Conservation (phyloP, 2,113 vertebrate genomes). For the Bubo scandiacus region DNA sequence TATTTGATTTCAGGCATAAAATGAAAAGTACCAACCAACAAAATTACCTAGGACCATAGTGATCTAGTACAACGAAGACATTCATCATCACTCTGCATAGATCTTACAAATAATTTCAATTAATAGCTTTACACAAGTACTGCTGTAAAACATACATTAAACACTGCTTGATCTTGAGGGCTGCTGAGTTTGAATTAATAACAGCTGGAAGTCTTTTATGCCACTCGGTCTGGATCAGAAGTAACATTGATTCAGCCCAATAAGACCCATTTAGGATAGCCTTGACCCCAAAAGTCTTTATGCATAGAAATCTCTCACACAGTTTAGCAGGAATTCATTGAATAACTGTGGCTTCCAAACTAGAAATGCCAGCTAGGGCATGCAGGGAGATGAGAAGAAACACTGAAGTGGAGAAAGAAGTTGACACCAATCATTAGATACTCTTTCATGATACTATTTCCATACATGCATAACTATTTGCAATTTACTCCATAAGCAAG, state of each 20-base stretch:
- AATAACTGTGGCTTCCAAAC: neutral
- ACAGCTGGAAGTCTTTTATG: neutral
- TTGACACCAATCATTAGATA: neutral
- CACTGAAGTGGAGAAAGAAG: neutral
- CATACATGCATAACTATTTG: neutral
- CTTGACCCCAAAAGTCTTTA: neutral
- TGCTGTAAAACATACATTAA: slow-evolving; percentile 35
- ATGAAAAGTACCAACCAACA: slow-evolving; percentile 48
- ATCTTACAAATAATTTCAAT: slow-evolving; percentile 38
- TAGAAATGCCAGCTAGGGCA: neutral
- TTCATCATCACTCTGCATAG: slow-evolving; percentile 22
- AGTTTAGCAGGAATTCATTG: neutral
- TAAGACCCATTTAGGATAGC: neutral
- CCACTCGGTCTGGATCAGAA: neutral
- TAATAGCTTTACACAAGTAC: slow-evolving; percentile 1
- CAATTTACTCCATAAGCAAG: neutral
- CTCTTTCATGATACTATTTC: neutral
- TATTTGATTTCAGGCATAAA: slow-evolving; percentile 47
- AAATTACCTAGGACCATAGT: slow-evolving; percentile 45
- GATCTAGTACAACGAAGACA: slow-evolving; percentile 21
- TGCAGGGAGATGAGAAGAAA: neutral
- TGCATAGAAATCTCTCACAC: neutral
- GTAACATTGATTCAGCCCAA: neutral
- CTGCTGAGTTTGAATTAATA: slow-evolving; percentile 10
- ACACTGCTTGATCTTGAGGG: neutral